These are phyloP conservation scores for Budorcas taxicolor DNA, from an alignment of 2,113 vertebrate genomes.

Conservation along the genomic window DNA sequence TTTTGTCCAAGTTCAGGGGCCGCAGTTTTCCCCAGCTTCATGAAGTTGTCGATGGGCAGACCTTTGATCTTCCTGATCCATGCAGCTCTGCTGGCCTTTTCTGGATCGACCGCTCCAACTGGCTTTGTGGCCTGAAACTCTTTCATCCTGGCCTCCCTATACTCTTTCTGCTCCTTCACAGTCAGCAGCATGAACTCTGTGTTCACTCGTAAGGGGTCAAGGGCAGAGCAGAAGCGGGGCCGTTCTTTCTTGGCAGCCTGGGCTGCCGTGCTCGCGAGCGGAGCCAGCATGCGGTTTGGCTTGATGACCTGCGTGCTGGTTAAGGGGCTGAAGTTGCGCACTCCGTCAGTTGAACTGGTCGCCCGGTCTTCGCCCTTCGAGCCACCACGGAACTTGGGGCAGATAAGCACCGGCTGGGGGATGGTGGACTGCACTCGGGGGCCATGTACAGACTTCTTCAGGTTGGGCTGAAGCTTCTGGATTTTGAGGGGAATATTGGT, in stretches of 20 bases:
- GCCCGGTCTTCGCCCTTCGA: not conserved
- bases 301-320: conserved; percentile 50
- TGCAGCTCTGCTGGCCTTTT: conserved; percentile 62
- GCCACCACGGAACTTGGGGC: conserved; percentile 33
- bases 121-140: conserved; percentile 40
- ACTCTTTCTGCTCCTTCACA: conserved; percentile 69
- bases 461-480: conserved; percentile 67
- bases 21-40: conserved; percentile 68
- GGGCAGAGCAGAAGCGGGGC: not conserved
- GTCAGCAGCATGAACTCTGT: conserved; percentile 77
- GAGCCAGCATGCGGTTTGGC: not conserved
- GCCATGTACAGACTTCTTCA: conserved; percentile 66
- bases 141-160: conserved; percentile 28
- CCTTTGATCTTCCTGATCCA: conserved; percentile 79
- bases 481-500: conserved; percentile 69
- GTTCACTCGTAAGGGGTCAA: conserved; percentile 64
- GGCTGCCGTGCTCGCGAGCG: fast-evolving
- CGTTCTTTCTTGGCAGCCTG: not conserved
- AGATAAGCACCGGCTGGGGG: conserved; percentile 59
- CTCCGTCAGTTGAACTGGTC: not conserved
- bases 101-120: not conserved
- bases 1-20: conserved; percentile 79
- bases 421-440: conserved; percentile 68
- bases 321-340: not conserved
- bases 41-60: conserved; percentile 68